Evolutionary conservation across 2,888 invertebrate genomes (phyloP), one percentile per base, ranked within the genome.

Genomic region (Drosophila leonis): DNA sequence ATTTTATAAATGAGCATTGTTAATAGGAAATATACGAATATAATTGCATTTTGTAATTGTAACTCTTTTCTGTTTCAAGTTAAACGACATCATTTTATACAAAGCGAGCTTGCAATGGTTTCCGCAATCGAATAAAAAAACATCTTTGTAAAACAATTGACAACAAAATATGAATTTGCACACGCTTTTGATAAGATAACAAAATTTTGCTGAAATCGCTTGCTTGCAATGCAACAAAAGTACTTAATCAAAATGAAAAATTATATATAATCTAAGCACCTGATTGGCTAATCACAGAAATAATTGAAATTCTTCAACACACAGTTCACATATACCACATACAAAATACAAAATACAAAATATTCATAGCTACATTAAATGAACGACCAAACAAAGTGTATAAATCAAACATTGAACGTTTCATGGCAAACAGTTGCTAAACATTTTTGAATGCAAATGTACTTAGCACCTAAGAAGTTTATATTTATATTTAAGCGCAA

Each of bases 101-200:
- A 71, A 77, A 88, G 89, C 88, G 91, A 91, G 91, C 91, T 91
- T 91, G 90, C 84, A 90, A 91, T 90, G 91, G 91, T 91, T 91
- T 91, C 91, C 76, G 77, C 82, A 74, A 60, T 59, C 59, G 49
- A 57, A 51, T 41, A 27, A 29, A n/a, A 66, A 65, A 65, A 56
- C 39, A 65, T 64, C 63, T 52, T 62, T 72, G 44, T 72, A 63
- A 71, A 72, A 78, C 44, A 15, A 44, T 44, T 44, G 27, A 44
- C 13, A 44, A 8, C 67, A 35, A 24, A 6, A 2, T 51, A 44
- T 15, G 0, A 52, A 68, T 72, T 71, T 61, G 63, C 68, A 66
- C 66, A 59, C 35, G 39, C 69, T 66, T 68, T 71, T 75, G 76
- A 79, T 73, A 70, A 66, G 67, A 81, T 72, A 66, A 63, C 65